A percentile compares a stretch with the other conserved stretches of the same genome.
These are phyloP conservation scores for Caenorhabditis panamensis DNA, from an alignment of 2,888 invertebrate genomes.

Conservation along the genomic window DNA sequence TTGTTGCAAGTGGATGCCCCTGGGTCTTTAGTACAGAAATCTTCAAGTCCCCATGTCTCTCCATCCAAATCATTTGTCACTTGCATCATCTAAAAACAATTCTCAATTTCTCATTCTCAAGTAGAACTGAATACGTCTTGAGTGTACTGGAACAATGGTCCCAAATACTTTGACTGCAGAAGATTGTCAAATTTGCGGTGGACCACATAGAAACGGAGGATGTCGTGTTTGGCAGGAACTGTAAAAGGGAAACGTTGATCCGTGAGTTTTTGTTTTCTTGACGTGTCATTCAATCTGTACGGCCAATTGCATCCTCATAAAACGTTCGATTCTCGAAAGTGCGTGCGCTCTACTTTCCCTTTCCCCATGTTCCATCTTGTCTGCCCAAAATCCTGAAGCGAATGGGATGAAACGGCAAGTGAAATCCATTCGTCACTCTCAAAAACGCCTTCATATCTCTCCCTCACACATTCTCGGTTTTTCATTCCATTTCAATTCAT, in stretches of 20 bases:
- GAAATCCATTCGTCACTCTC: slow-evolving; percentile 41
- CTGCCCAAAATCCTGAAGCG: slow-evolving; percentile 37
- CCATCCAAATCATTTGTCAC: slow-evolving; percentile 73
- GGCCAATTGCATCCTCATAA: slow-evolving; percentile 17
- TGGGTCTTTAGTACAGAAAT: slow-evolving; percentile 77
- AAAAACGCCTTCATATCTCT: slow-evolving; percentile 31
- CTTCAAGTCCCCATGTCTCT: slow-evolving; percentile 74
- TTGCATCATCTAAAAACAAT: slow-evolving; percentile 64
- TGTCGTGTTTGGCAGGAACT: slow-evolving; percentile 75
- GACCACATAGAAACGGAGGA: slow-evolving; percentile 80
- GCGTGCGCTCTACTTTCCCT: slow-evolving; percentile 50
- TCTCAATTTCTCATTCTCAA: not conserved
- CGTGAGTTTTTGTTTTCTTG: not conserved
- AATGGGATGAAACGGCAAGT: slow-evolving; percentile 42
- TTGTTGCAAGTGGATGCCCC: slow-evolving; percentile 74
- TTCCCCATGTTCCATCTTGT: slow-evolving; percentile 36
- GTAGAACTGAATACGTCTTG: too few relatives aligned
- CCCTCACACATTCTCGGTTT: slow-evolving; percentile 1
- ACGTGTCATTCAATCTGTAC: slow-evolving; percentile 10
- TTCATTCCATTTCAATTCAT: slow-evolving; percentile 28
- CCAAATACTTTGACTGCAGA: slow-evolving; percentile 74
- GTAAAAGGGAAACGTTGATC: slow-evolving; percentile 39
- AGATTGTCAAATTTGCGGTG: slow-evolving; percentile 79
- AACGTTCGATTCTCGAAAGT: slow-evolving; percentile 23
- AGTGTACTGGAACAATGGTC: slow-evolving; percentile 77